Evolutionary conservation across 2,888 invertebrate species (phyloP).

Genomic region (Coecobrya sp.): DNA sequence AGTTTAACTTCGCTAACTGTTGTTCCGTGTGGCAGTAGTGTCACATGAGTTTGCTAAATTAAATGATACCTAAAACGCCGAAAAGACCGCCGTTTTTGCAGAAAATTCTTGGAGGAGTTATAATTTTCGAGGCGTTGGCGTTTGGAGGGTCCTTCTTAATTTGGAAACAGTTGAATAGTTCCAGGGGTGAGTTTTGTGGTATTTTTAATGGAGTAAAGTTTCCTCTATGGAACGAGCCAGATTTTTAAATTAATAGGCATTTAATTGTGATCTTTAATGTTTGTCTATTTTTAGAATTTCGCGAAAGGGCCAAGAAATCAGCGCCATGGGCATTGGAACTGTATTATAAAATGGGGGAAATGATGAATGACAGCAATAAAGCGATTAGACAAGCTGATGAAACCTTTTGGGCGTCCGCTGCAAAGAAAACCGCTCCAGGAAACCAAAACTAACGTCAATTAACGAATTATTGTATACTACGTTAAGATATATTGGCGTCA

Average conservation of each 20-base stretch:
- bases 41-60: not conserved
- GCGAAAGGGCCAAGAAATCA: conserved; percentile 66
- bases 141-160: conserved; percentile 80
- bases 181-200: conserved; percentile 65
- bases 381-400: conserved; percentile 79
- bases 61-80: conserved; percentile 74
- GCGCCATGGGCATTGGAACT: conserved; percentile 83
- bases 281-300: conserved; percentile 70
- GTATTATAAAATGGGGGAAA: conserved; percentile 85
- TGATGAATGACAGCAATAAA: conserved; percentile 68
- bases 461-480: not conserved
- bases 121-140: conserved; percentile 78
- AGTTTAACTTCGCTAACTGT: no score
- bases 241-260: not conserved
- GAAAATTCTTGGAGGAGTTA: conserved; percentile 50
- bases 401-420: conserved; percentile 79
- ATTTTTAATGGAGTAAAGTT: no score
- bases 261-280: not conserved
- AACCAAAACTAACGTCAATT: not conserved
- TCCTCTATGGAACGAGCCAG: no score
- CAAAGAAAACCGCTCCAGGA: not conserved
- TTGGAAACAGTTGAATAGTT: conserved; percentile 79
- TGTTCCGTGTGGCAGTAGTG: not conserved
- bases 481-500: no score
- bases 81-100: conserved; percentile 54